Percentiles rank a stretch among this genome's conserved stretches.
Conservation (phyloP, 92 coral and sea anemone species). For the Porites rus region DNA sequence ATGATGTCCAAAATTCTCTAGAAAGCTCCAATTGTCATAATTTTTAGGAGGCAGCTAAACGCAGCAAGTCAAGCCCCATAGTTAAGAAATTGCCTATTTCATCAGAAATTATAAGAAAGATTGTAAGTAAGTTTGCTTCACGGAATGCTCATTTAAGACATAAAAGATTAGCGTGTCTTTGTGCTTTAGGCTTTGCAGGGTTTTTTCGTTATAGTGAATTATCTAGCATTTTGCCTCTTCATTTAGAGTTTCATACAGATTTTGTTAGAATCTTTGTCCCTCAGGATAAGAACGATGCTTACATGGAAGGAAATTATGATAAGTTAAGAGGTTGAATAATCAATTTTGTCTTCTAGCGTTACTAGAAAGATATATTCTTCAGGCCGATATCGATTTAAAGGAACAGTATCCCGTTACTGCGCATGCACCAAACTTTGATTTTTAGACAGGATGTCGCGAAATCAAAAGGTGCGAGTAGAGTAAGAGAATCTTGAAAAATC, state of each 20-base stretch:
- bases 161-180: not conserved
- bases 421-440: no score
- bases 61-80: not conserved
- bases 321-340: conserved; percentile 26
- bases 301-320: conserved; percentile 57
- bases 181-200: not conserved
- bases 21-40: not conserved
- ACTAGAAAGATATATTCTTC: conserved; percentile 44
- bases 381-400: conserved; percentile 41
- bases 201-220: not conserved
- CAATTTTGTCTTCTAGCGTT: conserved; percentile 51
- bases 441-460: no score
- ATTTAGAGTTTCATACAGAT: not conserved
- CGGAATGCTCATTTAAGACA: not conserved
- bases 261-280: not conserved
- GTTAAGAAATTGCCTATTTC: not conserved
- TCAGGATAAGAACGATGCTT: conserved; percentile 40
- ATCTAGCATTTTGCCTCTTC: not conserved
- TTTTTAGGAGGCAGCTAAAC: not conserved
- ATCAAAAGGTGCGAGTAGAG: no score
- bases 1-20: not conserved
- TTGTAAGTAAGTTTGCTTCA: not conserved
- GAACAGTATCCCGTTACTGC: no score
- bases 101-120: no score
- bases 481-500: no score